phyloP scores from a whole-genome alignment of 1,140 invertebrate species.

The Zelostemma sp. region DNA sequence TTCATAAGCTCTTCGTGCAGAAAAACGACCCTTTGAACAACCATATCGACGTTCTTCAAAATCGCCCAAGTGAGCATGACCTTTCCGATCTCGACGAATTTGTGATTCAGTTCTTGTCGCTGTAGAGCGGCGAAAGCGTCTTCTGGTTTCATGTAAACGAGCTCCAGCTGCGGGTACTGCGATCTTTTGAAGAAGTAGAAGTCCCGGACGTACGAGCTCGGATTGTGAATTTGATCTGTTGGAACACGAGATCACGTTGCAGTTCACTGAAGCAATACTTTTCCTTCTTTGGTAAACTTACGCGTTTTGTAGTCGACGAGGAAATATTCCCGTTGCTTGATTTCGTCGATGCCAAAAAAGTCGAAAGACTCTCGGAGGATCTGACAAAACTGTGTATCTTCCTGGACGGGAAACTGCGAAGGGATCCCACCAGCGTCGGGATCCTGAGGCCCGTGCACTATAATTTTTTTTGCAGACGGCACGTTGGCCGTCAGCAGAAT shows the following conservation, averaged over 20 bases:
- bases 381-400: slow-evolving; percentile 98
- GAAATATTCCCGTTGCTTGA: slow-evolving; percentile 91
- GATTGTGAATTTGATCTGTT: slow-evolving; percentile 94
- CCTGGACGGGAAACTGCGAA: slow-evolving; percentile 97
- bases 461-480: slow-evolving; percentile 98
- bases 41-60: slow-evolving; percentile 91
- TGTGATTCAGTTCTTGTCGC: slow-evolving; percentile 91
- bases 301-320: slow-evolving; percentile 98
- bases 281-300: slow-evolving; percentile 70
- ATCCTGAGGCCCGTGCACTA: slow-evolving; percentile 94
- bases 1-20: slow-evolving; percentile 99
- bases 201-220: slow-evolving; percentile 94
- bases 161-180: slow-evolving; percentile 95
- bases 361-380: slow-evolving; percentile 96
- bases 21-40: slow-evolving; percentile 97
- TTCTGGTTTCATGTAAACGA: slow-evolving; percentile 94
- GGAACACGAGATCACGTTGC: too few relatives aligned
- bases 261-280: too few relatives aligned
- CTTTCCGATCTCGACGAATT: slow-evolving; percentile 98
- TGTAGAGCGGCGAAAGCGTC: slow-evolving; percentile 94
- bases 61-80: slow-evolving; percentile 90
- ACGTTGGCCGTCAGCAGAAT: slow-evolving; percentile 98
- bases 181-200: slow-evolving; percentile 99
- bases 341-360: slow-evolving; percentile 96
- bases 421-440: slow-evolving; percentile 94